phyloP scores from a whole-genome alignment of 2,797 vertebrate species.

The Coregonus suidteri region DNA sequence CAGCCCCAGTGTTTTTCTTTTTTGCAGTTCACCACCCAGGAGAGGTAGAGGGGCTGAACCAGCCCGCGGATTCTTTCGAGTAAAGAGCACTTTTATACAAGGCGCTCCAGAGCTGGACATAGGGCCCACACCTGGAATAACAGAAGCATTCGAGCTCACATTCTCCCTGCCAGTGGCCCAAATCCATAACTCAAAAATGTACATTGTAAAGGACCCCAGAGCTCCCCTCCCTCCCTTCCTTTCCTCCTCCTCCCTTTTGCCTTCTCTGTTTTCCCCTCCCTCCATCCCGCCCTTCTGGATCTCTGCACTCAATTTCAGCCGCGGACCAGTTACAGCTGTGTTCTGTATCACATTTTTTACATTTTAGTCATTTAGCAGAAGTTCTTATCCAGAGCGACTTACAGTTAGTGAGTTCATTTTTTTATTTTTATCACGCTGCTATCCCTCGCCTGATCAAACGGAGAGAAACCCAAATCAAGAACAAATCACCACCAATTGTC shows the following conservation, averaged over 20 bases:
- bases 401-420: no score
- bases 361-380: no score
- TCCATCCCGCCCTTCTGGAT: conserved; percentile 23
- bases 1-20: conserved; percentile 33
- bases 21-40: conserved; percentile 34
- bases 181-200: conserved; percentile 55
- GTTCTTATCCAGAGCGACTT: no score
- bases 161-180: conserved; percentile 49
- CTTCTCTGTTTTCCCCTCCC: background rate
- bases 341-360: conserved; percentile 18
- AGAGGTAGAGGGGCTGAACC: conserved; percentile 28
- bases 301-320: conserved; percentile 52
- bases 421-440: conserved; percentile 14
- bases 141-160: conserved; percentile 37
- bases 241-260: background rate
- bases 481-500: conserved; percentile 73
- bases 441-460: conserved; percentile 56
- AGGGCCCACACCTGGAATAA: conserved; percentile 62
- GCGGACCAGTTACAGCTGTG: conserved; percentile 50
- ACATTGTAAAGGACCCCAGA: conserved; percentile 39
- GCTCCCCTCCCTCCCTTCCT: conserved; percentile 7
- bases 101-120: conserved; percentile 10
- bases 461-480: conserved; percentile 57
- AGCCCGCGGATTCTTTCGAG: conserved; percentile 38
- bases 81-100: conserved; percentile 43